These are phyloP conservation scores for Stomatorhinus ivindoensis DNA, from an alignment of 2,113 vertebrate species.

Conservation along the genomic window DNA sequence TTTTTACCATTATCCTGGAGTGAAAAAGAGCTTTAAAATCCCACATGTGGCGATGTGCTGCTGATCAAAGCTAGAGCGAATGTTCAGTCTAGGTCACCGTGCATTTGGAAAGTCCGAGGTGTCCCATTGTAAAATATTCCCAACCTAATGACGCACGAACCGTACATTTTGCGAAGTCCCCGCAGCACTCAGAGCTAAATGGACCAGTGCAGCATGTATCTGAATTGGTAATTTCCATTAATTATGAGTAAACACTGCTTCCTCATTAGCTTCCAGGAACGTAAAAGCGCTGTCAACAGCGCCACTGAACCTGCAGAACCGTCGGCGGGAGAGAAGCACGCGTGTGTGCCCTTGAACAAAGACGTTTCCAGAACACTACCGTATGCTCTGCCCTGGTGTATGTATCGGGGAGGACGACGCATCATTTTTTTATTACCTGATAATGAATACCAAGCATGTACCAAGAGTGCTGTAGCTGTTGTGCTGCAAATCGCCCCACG, in stretches of 20 bases:
- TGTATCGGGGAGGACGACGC: not conserved
- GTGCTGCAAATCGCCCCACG: not conserved
- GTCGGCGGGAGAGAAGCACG: not conserved
- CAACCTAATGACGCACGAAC: not conserved
- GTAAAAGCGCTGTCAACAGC: not conserved
- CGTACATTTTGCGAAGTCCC: not conserved
- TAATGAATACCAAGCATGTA: not conserved
- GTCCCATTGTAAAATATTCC: not conserved
- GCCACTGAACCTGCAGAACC: not conserved
- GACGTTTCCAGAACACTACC: not conserved
- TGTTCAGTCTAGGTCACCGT: not conserved
- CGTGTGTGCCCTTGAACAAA: not conserved
- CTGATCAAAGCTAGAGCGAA: slow-evolving; percentile 23
- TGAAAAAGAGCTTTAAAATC: slow-evolving; percentile 32
- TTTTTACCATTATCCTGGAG: slow-evolving; percentile 24
- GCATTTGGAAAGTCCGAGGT: not conserved
- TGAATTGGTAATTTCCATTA: slow-evolving; percentile 22
- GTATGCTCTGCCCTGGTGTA: not conserved
- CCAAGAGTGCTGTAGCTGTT: not conserved
- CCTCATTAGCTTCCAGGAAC: not conserved
- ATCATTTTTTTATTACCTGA: not conserved
- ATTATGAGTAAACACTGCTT: slow-evolving; percentile 13
- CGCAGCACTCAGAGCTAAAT: slow-evolving; percentile 15
- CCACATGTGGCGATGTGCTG: slow-evolving; percentile 8
- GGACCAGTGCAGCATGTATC: slow-evolving; percentile 3